Evolutionary conservation across 1,140 invertebrate species (phyloP), one percentile per base, ranked within the genome.

Genomic region (Achatina immaculata): DNA sequence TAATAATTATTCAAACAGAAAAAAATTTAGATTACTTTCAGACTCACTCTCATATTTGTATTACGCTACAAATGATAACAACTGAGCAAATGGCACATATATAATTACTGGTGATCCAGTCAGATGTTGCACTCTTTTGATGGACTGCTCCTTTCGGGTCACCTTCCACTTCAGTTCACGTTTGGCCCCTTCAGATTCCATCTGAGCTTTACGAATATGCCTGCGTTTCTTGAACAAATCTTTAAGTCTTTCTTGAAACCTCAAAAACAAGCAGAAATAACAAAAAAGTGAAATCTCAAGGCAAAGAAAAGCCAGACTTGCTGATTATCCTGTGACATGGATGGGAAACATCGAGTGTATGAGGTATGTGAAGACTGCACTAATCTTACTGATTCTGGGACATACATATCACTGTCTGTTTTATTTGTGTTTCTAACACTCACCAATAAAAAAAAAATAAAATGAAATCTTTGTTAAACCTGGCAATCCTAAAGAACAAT

Each of bases 101-200:
- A 21, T 19, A 36, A 6, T 73, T 55, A 72, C 78, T 43, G 28
- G 36, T 24, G 68, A 51, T 62, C 16, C 66, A 21, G 78, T 80
- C 2, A 88, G 36, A 16, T 81, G 71, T 7, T 79, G 68, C n/a
- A 89, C 65, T 75, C 87, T 83, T 14, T 79, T 55, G 66, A 89
- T 80, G 80, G 81, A 81, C 42, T 84, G 81, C 66, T 88, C 80
- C 81, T 88, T 88, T 4, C 84, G 75, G 58, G 83, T 78, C 16
- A 89, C 86, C 73, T 86, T 89, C 84, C 87, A 86, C 58, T 85
- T 73, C 7, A 87, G 76, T 62, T 86, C 88, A 66, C 87, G 55
- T 16, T 86, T 79, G 4, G 83, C 77, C 38, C 86, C 79, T 68
- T 90, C 89, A 55, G 82, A 73, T 45, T 87, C 83, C 34, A 90